Evolutionary conservation across 2,113 vertebrate genomes (phyloP).

Genomic region (Alligator mississippiensis): DNA sequence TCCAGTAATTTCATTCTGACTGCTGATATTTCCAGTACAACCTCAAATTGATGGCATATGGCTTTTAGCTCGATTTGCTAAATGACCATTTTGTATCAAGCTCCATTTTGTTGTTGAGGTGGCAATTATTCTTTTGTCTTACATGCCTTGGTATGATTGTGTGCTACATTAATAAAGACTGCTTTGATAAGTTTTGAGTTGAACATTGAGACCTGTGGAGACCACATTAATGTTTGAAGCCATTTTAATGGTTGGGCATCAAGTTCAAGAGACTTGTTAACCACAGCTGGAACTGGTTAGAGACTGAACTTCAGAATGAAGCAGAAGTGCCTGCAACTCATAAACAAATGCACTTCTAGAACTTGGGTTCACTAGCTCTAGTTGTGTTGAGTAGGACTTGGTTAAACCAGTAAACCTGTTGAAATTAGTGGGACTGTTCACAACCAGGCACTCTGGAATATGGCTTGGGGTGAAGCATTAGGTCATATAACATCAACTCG

Average conservation of each 20-base stretch:
- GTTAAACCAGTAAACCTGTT: not conserved
- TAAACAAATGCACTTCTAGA: not conserved
- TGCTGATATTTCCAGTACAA: not conserved
- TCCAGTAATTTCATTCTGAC: not conserved
- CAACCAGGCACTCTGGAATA: constrained; percentile 41
- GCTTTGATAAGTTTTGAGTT: not conserved
- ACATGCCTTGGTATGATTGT: not conserved
- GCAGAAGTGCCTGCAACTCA: not conserved
- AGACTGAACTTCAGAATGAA: not conserved
- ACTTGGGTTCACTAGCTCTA: constrained; percentile 34
- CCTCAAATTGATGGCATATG: not conserved
- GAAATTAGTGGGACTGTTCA: constrained; percentile 25
- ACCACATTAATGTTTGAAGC: not conserved
- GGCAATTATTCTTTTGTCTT: not conserved
- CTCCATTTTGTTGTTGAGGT: not conserved
- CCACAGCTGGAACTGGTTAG: not conserved
- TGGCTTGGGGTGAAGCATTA: not conserved
- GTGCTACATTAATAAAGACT: not conserved
- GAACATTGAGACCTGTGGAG: not conserved
- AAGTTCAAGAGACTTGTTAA: not conserved
- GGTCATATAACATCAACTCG: constrained; percentile 21
- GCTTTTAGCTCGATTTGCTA: not conserved
- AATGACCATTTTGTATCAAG: not conserved
- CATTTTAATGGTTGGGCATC: not conserved
- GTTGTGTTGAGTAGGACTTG: constrained; percentile 38